Percentiles rank a stretch among this genome's conserved stretches.
phyloP scores from a whole-genome alignment of 1,140 invertebrate species.

The Sitodiplosis mosellana region DNA sequence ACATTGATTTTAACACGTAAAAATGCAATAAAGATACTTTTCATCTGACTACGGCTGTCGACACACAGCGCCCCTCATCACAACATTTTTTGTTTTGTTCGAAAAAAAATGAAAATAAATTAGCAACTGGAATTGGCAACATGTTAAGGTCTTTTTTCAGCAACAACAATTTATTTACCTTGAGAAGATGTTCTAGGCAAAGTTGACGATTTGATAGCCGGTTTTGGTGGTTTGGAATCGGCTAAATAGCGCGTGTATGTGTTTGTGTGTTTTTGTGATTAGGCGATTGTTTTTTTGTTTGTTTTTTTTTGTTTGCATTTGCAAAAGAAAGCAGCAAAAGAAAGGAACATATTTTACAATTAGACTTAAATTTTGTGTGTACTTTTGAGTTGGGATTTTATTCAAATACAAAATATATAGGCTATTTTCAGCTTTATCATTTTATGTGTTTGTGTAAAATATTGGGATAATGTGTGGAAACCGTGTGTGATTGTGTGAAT shows the following conservation, averaged over 20 bases:
- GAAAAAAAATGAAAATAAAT: no score
- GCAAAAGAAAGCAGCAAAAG: not conserved
- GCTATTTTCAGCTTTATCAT: not conserved
- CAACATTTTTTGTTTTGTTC: not conserved
- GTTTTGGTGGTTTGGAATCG: conserved; percentile 82
- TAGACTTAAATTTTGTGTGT: not conserved
- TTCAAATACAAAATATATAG: not conserved
- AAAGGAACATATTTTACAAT: not conserved
- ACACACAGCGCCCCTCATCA: not conserved
- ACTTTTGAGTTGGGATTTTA: not conserved
- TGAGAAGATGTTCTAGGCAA: conserved; percentile 79
- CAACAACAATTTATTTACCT: conserved; percentile 45
- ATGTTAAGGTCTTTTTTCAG: not conserved
- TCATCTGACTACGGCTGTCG: not conserved
- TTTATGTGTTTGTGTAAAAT: not conserved
- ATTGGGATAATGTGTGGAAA: not conserved
- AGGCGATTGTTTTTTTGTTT: no score
- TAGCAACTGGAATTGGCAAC: not conserved
- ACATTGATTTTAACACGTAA: no score
- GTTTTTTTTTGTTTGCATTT: no score
- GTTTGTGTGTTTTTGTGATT: not conserved
- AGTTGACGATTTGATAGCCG: conserved; percentile 85
- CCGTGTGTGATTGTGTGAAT: no score
- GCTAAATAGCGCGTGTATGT: conserved; percentile 29
- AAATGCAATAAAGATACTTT: conserved; percentile 1